These are phyloP conservation scores for Dendrolimus houi DNA, from an alignment of 2,888 invertebrate species.

Conservation along the genomic window DNA sequence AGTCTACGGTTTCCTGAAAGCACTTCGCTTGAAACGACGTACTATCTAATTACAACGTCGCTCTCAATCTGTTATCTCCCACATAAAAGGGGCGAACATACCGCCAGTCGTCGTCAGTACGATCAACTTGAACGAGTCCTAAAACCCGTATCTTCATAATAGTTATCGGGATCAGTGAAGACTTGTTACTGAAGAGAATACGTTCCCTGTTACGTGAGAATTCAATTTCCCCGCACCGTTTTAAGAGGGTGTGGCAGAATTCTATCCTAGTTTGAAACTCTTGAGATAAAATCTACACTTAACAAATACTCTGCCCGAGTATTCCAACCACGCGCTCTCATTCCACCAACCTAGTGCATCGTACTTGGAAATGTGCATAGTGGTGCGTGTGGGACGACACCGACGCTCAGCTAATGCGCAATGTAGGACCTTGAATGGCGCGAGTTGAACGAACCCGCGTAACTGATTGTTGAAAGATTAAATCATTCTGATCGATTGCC, in stretches of 20 bases:
- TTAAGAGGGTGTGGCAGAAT: slow-evolving; percentile 44
- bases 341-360: slow-evolving; percentile 66
- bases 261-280: slow-evolving; percentile 14
- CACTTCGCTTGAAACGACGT: slow-evolving; percentile 13
- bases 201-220: slow-evolving; percentile 35
- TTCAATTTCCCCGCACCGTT: slow-evolving; percentile 53
- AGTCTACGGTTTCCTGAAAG: slow-evolving; percentile 10
- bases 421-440: slow-evolving; percentile 49
- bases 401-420: slow-evolving; percentile 52
- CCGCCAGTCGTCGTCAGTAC: neutral
- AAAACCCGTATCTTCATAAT: slow-evolving; percentile 20
- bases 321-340: slow-evolving; percentile 67
- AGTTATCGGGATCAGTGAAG: slow-evolving; percentile 23
- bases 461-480: slow-evolving; percentile 33
- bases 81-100: neutral
- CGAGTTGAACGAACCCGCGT: slow-evolving; percentile 53
- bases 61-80: slow-evolving; percentile 9
- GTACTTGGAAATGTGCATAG: slow-evolving; percentile 61
- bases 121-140: neutral
- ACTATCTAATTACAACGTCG: slow-evolving; percentile 11
- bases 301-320: slow-evolving; percentile 41
- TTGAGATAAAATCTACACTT: slow-evolving; percentile 50
- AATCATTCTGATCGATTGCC: slow-evolving; percentile 50
- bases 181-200: slow-evolving; percentile 40
- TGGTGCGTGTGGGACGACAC: slow-evolving; percentile 49